Percentiles rank a stretch among this genome's conserved stretches.
phyloP scores from a whole-genome alignment of 1,140 invertebrate species.

The Drosophila subobscura region DNA sequence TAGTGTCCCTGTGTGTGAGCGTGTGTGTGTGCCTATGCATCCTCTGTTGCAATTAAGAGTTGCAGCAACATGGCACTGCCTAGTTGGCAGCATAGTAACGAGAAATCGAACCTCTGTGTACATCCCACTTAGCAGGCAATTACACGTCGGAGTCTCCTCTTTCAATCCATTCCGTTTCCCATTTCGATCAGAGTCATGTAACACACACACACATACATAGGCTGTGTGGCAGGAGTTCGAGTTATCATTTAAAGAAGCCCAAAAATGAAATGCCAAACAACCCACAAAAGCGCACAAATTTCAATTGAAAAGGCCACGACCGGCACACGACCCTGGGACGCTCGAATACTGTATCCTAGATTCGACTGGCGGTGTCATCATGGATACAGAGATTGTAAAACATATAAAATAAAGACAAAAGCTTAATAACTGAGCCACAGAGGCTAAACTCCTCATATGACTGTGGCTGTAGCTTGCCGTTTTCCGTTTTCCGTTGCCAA shows the following conservation, averaged over 20 bases:
- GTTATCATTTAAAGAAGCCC: conserved; percentile 35
- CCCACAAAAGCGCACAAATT: conserved; percentile 54
- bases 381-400: conserved; percentile 63
- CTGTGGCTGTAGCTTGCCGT: not conserved
- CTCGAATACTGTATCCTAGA: not conserved
- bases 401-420: conserved; percentile 68
- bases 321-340: conserved; percentile 9
- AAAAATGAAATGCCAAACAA: conserved; percentile 13
- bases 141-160: conserved; percentile 32
- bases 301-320: conserved; percentile 46
- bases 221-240: conserved; percentile 9
- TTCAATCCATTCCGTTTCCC: conserved; percentile 5
- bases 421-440: conserved; percentile 58
- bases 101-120: conserved; percentile 20
- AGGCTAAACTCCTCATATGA: not conserved
- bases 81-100: conserved; percentile 5
- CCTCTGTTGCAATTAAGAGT: conserved; percentile 43
- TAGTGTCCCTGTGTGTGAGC: conserved; percentile 9
- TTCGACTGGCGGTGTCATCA: conserved; percentile 25
- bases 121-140: conserved; percentile 49
- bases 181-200: conserved; percentile 28
- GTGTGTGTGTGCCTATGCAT: conserved; percentile 10
- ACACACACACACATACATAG: conserved; percentile 9
- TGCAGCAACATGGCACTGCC: conserved; percentile 35
- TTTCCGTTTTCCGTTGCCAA: not conserved